These are phyloP conservation scores for Nesometra sesokonis DNA, from an alignment of 35 echinoderm and acorn worm species.

Conservation along the genomic window DNA sequence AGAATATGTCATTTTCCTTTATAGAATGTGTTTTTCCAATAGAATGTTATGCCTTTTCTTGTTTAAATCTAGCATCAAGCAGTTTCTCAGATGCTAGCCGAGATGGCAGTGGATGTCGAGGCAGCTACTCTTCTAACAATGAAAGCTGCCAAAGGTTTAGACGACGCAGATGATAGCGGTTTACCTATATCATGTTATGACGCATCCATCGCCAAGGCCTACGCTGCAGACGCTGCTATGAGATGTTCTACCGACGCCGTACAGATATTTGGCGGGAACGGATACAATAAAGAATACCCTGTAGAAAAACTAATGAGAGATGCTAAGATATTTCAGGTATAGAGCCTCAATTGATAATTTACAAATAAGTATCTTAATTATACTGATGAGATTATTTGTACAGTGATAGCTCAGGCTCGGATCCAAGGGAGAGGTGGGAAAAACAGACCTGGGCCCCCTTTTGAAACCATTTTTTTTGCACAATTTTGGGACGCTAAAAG, in stretches of 20 bases:
- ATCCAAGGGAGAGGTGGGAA: no score
- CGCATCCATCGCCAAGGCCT: slow-evolving; percentile 82
- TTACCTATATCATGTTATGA: slow-evolving; percentile 82
- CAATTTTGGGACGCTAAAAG: no score
- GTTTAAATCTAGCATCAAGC: slow-evolving; percentile 58
- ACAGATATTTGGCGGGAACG: slow-evolving; percentile 89
- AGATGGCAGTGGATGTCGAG: slow-evolving; percentile 89
- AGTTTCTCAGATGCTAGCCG: slow-evolving; percentile 71
- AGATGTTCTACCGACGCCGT: slow-evolving; percentile 81
- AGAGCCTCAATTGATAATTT: no score
- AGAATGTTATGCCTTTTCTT: no score
- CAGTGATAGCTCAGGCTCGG: no score
- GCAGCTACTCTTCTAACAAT: slow-evolving; percentile 56
- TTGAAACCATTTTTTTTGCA: no score
- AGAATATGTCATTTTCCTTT: no score
- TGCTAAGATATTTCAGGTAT: slow-evolving; percentile 81
- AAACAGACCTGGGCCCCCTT: no score
- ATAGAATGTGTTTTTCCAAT: no score
- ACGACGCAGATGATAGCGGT: slow-evolving; percentile 53
- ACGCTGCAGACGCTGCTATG: slow-evolving; percentile 76
- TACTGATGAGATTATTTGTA: no score
- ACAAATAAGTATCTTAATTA: no score
- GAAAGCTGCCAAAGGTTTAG: slow-evolving; percentile 61
- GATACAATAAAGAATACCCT: slow-evolving; percentile 90
- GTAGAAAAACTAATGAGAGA: slow-evolving; percentile 97